phyloP scores from a whole-genome alignment of 2,113 vertebrate species.

The Hippocampus zosterae region DNA sequence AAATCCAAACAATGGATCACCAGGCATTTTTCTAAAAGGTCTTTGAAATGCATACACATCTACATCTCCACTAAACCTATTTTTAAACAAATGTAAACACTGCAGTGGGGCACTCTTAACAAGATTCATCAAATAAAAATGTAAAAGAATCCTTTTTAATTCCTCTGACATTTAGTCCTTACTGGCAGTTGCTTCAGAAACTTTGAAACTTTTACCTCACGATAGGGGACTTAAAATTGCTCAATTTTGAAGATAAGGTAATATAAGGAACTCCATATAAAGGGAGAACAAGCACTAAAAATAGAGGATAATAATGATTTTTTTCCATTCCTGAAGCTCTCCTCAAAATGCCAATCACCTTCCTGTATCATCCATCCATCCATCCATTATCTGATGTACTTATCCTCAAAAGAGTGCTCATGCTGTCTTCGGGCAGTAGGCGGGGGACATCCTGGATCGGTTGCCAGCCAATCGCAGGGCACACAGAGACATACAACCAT shows the following conservation, averaged over 20 bases:
- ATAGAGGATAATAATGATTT: neutral
- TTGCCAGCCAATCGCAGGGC: too few species aligned
- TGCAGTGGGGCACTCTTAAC: neutral
- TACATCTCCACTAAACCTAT: neutral
- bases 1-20: neutral
- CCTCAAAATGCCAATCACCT: neutral
- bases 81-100: conserved; percentile 2
- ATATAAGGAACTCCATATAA: too few species aligned
- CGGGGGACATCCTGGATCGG: too few species aligned
- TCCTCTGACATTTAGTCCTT: neutral
- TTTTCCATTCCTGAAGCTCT: neutral
- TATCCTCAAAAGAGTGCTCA: too few species aligned
- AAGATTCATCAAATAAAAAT: neutral
- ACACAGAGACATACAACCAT: too few species aligned
- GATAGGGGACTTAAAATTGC: neutral
- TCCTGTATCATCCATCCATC: neutral
- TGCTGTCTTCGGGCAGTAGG: too few species aligned
- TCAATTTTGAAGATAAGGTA: neutral
- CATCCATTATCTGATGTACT: too few species aligned
- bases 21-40: neutral
- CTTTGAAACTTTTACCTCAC: neutral
- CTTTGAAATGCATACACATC: neutral
- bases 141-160: neutral
- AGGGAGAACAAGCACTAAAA: too few species aligned
- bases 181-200: neutral